Evolutionary conservation across 2,888 invertebrate genomes (phyloP), one percentile per base, ranked within the genome.

Genomic region (Cynaeus angustus): DNA sequence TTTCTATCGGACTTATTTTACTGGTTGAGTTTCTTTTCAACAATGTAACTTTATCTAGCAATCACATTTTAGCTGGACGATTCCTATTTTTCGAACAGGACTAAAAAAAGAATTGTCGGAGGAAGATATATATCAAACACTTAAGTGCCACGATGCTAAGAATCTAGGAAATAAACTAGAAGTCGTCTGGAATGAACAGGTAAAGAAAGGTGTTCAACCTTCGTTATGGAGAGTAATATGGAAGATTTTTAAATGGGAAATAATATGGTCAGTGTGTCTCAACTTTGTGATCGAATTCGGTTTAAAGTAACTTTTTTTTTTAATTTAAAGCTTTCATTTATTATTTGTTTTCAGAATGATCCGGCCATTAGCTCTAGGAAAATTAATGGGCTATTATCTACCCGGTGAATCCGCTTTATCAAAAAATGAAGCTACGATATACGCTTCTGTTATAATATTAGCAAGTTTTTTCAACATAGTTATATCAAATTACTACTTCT

Each of bases 381-480:
- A 86, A 71, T 81, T 90, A 69, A 88, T 90, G 66, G 85, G 88
- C 56, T 90, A 86, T 83, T 90, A 89, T 84, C 4, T 21, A 85
- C 85, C 13, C 2, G 21, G 21, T 21, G 21, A 21, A 21, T 9
- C 33, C 6, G 10, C 9, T 97, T 10, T 28, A 8, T 85, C 94
- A 94, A 0, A 95, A 91, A 10, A 90, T 92, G 16, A 38, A 8
- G 13, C 33, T 6, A 41, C 38, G 8, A 13, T 56, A 4, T 56
- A 56, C 33, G 56, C 21, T 1, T 37, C 38, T 2, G n/a, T 56
- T n/a, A 56, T 56, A n/a, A 12, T 56, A 33, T 2, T 38, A 5
- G 9, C 16, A 6, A 56, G 45, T 8, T 8, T 59, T 28, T 1
- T 2, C 0, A 12, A 59, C 5, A 8, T n/a, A 2, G 8, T 59